Base-by-base conservation (phyloP, 2,113 vertebrate genomes). In the Cairina moschata region DNA sequence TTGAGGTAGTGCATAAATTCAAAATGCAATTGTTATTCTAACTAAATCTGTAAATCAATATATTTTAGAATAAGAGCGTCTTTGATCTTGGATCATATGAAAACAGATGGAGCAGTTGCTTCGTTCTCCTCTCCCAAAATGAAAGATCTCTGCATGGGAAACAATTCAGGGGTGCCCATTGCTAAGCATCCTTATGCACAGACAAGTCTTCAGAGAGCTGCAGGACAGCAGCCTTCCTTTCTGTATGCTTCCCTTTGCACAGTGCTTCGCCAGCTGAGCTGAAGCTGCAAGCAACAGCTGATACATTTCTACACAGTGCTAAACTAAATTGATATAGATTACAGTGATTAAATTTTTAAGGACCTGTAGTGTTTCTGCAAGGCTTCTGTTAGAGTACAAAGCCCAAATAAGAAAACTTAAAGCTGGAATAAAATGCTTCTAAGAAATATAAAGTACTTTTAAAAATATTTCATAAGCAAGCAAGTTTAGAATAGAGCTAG, bases 281-380 rank as follows among this genome's bases (percentile, higher is more conserved):
- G 72, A 93, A 86, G 76, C 55, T 59, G 91, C 71, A 29, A 95
- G 54, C 62, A 95, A 92, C 31, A 89, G 50, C 90, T 93, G 83
- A 96, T 77, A 58, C 40, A 80, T 79, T 95, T 89, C 65, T 88
- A 74, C 16, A 67, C 28, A 31, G 32, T 50, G 44, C 20, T 85
- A 46, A 79, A 88, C 84, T 90, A 90, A 54, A 96, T 2, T 71
- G 68, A 86, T 82, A 91, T 5, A 83, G 73, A 93, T 94, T 46
- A 59, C 13, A 66, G 73, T 92, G 94, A 74, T 85, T 90, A 91
- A 31, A 90, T 92, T 88, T 91, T 72, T 84, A 69, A 86, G 86
- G 85, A 46, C 40, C 28, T 83, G 42, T 25, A 77, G 38, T 48
- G 20, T 52, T 72, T 82, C 72, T 31, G 46, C 56, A 82, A 97